Evolutionary conservation across 2,888 invertebrate genomes (phyloP), one percentile per base, ranked within the genome.

Genomic region (Tortrix viridana): DNA sequence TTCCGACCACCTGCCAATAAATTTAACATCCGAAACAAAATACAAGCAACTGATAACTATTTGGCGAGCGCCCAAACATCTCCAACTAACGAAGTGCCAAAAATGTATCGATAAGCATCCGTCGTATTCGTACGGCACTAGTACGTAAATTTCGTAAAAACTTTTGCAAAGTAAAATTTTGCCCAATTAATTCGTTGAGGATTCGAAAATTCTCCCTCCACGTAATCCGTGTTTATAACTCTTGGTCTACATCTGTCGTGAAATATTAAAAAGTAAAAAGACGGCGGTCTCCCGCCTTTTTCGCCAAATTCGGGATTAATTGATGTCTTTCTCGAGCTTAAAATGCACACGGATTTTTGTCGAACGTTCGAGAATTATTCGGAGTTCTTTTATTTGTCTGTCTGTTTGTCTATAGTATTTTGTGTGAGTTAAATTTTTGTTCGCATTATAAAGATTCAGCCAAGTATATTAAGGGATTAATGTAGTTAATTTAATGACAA

Each of bases 101-200:
- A 55, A 61, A 49, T 54, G 19, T 61, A 61, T 61, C 61, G 61
- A 61, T 61, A 61, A 60, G 19, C 44, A 43, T 46, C 52, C 22
- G 44, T 46, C 12, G 46, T 9, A 46, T 52, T 46, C 12, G 46
- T 9, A 46, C 59, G n/a, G 0, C 52, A 19, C 49, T 50, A 49
- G 58, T 46, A 32, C 44, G 47, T 32, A 18, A 59, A 46, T 44
- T 59, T 32, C 20, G 43, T 46, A 46, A 46, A 70, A 68, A 70
- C 71, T 69, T n/a, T 65, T 60, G 63, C 70, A 71, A 76, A 80
- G 73, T 75, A 71, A 80, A 80, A 81, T 83, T 79, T 72, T 74
- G 68, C 73, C 74, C 78, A 83, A 85, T 85, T 83, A 84, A 82
- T 80, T 77, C 74, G 67, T 77, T 71, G 74, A 76, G 78, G 70